phyloP scores from a whole-genome alignment of 2,888 invertebrate species.

The Pandemis corylana region DNA sequence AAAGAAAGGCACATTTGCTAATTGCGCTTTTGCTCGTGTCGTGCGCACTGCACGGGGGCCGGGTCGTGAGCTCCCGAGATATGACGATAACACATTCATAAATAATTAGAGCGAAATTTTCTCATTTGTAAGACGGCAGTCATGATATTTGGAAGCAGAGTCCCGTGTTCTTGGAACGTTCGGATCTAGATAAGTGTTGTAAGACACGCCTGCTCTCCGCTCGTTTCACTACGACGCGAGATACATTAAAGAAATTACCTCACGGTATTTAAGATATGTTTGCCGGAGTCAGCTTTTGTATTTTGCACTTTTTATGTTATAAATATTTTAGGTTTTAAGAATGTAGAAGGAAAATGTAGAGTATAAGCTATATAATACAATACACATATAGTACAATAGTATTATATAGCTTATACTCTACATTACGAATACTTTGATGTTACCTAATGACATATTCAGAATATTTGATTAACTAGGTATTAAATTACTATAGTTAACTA shows the following conservation, averaged over 20 bases:
- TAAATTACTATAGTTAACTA: no score
- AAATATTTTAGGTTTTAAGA: not conserved
- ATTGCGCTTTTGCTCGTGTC: slow-evolving; percentile 84
- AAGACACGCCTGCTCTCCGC: slow-evolving; percentile 77
- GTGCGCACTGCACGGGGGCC: slow-evolving; percentile 76
- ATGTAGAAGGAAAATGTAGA: not conserved
- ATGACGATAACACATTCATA: slow-evolving; percentile 85
- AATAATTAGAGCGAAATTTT: slow-evolving; percentile 86
- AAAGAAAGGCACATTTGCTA: slow-evolving; percentile 85
- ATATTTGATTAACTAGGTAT: not conserved
- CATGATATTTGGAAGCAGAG: slow-evolving; percentile 83
- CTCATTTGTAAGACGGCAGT: slow-evolving; percentile 85
- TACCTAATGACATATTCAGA: not conserved
- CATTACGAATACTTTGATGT: not conserved
- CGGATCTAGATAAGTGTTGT: slow-evolving; percentile 77
- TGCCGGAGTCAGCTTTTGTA: slow-evolving; percentile 14
- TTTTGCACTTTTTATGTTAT: slow-evolving; percentile 15
- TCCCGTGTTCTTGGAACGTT: slow-evolving; percentile 78
- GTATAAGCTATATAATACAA: no score
- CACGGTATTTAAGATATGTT: slow-evolving; percentile 40
- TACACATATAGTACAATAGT: no score
- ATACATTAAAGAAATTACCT: slow-evolving; percentile 42
- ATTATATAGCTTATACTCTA: no score
- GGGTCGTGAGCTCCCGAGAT: slow-evolving; percentile 83
- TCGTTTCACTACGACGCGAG: slow-evolving; percentile 64